Evolutionary conservation across 2,113 vertebrate genomes (phyloP).

Genomic region (Pongo abelii): DNA sequence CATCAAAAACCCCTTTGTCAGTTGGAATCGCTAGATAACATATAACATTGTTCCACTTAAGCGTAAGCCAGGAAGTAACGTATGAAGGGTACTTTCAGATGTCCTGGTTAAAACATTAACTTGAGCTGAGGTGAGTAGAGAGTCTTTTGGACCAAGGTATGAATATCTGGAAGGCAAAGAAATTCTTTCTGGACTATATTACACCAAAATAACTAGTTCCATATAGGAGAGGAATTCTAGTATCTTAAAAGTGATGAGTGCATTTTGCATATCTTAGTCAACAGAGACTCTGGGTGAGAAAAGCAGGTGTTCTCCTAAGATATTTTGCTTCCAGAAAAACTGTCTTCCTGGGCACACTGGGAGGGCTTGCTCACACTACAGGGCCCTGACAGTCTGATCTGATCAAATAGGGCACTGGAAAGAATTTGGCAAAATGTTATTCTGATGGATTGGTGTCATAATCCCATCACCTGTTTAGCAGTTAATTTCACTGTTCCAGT

Average conservation of each 20-base stretch:
- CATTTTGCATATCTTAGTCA: neutral
- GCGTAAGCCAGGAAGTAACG: neutral
- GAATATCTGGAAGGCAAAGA: neutral
- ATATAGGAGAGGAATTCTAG: neutral
- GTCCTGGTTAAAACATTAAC: neutral
- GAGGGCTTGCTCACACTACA: neutral
- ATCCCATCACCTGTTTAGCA: neutral
- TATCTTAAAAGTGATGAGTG: neutral
- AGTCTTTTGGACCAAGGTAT: neutral
- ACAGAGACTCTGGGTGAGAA: neutral
- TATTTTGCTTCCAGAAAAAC: neutral
- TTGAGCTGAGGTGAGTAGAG: neutral
- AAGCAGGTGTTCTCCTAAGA: neutral
- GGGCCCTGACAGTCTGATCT: fast-evolving
- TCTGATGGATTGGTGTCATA: fast-evolving
- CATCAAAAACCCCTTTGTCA: slow-evolving; percentile 54
- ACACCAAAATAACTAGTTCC: neutral
- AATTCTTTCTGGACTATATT: neutral
- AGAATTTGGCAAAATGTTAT: neutral
- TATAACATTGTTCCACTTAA: neutral
- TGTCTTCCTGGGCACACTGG: no score
- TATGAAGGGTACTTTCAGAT: neutral
- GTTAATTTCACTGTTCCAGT: fast-evolving
- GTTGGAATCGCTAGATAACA: neutral
- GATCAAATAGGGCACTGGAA: neutral